Percentiles rank a stretch among this genome's conserved stretches.
These are phyloP conservation scores for Tortricodes alternella DNA, from an alignment of 2,888 invertebrate genomes.

Conservation along the genomic window DNA sequence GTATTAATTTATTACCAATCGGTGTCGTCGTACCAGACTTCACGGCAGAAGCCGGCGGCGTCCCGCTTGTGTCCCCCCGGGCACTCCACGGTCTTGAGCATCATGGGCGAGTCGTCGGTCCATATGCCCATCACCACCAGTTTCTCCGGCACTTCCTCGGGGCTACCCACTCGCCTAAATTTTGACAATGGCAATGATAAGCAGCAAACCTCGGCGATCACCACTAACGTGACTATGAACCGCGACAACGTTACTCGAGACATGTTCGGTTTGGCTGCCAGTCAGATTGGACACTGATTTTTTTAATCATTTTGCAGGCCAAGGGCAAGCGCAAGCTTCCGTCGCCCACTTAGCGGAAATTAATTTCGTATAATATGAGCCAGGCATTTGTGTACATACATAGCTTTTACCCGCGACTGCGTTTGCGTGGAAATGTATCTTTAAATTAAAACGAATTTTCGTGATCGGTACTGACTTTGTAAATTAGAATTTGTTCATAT, in stretches of 20 bases:
- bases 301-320: slow-evolving; percentile 10
- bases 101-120: slow-evolving; percentile 56
- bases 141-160: slow-evolving; percentile 38
- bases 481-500: too few species aligned
- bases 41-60: slow-evolving; percentile 55
- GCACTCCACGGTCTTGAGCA: slow-evolving; percentile 40
- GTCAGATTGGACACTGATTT: slow-evolving; percentile 13
- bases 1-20: not conserved
- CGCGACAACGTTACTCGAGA: not conserved
- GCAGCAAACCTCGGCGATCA: not conserved
- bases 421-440: too few species aligned
- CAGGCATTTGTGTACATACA: not conserved
- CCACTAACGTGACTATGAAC: not conserved
- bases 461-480: too few species aligned
- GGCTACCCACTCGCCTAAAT: not conserved
- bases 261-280: not conserved
- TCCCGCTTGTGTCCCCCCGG: slow-evolving; percentile 54
- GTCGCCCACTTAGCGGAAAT: slow-evolving; percentile 11
- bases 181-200: not conserved
- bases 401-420: too few species aligned
- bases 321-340: slow-evolving; percentile 17
- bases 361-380: slow-evolving; percentile 1
- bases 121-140: slow-evolving; percentile 44
- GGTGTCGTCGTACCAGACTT: slow-evolving; percentile 61
- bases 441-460: too few species aligned